These are phyloP conservation scores for Vollenhovia emeryi DNA, from an alignment of 1,140 invertebrate species.

Conservation along the genomic window DNA sequence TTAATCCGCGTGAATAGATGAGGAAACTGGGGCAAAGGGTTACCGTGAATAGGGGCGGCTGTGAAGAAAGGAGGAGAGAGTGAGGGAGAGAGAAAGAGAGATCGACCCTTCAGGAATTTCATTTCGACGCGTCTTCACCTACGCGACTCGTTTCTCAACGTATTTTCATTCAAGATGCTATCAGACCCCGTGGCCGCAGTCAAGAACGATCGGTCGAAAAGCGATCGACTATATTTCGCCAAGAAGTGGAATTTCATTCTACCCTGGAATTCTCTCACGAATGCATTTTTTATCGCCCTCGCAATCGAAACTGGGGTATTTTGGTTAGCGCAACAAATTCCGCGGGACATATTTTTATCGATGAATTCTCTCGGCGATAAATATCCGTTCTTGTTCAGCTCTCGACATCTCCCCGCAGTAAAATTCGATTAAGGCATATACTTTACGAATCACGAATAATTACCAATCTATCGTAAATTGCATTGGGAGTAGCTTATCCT, in stretches of 20 bases:
- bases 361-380: not conserved
- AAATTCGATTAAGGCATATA: not conserved
- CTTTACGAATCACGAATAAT: not conserved
- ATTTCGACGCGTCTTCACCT: conserved; percentile 62
- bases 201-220: conserved; percentile 63
- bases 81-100: conserved; percentile 2
- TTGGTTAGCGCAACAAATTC: conserved; percentile 50
- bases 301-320: conserved; percentile 35
- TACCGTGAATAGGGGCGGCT: conserved; percentile 41
- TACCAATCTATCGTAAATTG: not conserved
- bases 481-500: not conserved
- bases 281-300: conserved; percentile 38
- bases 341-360: conserved; percentile 34
- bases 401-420: not conserved
- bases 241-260: conserved; percentile 61
- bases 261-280: conserved; percentile 54
- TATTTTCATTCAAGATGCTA: conserved; percentile 61
- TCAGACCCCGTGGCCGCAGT: conserved; percentile 43
- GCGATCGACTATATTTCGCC: conserved; percentile 60
- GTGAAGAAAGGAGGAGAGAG: conserved; percentile 5
- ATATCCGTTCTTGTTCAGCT: conserved; percentile 2
- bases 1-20: conserved; percentile 54
- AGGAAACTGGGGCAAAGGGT: conserved; percentile 68
- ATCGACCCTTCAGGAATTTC: conserved; percentile 63
- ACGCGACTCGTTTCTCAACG: conserved; percentile 62